Conservation (phyloP, 2,888 invertebrate species). For the Aphodius sticticus region DNA sequence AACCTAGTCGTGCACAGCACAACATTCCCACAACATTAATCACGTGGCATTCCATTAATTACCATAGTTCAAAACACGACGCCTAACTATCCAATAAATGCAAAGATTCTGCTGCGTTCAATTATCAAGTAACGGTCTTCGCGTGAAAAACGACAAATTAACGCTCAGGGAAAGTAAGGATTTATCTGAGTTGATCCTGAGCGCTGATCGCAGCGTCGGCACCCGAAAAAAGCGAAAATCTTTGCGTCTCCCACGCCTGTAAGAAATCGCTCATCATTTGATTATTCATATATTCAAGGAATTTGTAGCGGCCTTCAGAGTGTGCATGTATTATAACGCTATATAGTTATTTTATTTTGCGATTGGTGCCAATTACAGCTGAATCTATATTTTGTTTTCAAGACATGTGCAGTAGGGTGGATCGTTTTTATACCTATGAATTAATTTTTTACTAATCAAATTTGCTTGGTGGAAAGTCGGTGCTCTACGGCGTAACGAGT, state of each 20-base stretch:
- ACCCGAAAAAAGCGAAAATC: conserved; percentile 4
- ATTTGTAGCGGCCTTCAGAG: background rate
- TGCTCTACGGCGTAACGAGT: too few species aligned
- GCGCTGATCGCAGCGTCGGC: background rate
- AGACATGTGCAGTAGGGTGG: background rate
- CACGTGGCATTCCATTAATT: background rate
- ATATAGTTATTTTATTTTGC: background rate
- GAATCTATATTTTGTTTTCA: background rate
- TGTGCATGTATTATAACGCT: background rate
- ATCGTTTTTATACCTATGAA: too few species aligned
- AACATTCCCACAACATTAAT: background rate
- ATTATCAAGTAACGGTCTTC: background rate
- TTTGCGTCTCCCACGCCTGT: background rate
- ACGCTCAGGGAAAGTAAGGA: background rate
- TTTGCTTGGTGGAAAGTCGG: too few species aligned
- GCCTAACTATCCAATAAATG: background rate
- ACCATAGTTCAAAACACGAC: background rate
- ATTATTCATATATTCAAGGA: background rate
- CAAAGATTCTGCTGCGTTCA: background rate
- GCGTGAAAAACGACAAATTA: conserved; percentile 4
- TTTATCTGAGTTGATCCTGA: background rate
- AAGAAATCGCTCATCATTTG: background rate
- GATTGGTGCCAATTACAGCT: background rate
- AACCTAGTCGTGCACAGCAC: background rate
- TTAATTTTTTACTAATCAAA: too few species aligned